phyloP scores from a whole-genome alignment of 2,888 invertebrate genomes.

The Athripsodes cinereus region DNA sequence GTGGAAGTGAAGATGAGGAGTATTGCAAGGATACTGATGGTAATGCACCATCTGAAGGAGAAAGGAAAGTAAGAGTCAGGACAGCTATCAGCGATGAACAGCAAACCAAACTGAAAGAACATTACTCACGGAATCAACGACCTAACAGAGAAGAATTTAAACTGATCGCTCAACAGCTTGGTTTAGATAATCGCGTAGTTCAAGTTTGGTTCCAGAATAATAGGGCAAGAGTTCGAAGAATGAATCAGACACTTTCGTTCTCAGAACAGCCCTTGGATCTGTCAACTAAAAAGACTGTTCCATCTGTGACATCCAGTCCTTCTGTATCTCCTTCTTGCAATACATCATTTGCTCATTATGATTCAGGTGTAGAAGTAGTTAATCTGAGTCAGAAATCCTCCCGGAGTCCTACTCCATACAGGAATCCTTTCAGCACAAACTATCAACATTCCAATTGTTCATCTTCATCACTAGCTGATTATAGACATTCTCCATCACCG shows the following conservation, averaged over 20 bases:
- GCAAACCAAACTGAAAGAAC: constrained; percentile 78
- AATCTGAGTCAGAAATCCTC: constrained; percentile 70
- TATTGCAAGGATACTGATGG: constrained; percentile 48
- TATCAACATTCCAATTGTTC: constrained; percentile 59
- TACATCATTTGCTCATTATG: constrained; percentile 56
- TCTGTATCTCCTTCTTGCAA: constrained; percentile 58
- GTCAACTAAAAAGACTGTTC: constrained; percentile 70
- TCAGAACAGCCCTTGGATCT: constrained; percentile 85
- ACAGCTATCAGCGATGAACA: constrained; percentile 95
- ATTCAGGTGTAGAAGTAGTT: constrained; percentile 65
- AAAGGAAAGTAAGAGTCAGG: constrained; percentile 82
- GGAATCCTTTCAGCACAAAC: constrained; percentile 42
- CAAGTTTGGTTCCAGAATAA: constrained; percentile 98
- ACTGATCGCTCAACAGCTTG: constrained; percentile 74
- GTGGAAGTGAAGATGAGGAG: constrained; percentile 60
- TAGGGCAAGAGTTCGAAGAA: constrained; percentile 77
- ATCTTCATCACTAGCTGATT: constrained; percentile 48
- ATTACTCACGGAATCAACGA: constrained; percentile 84
- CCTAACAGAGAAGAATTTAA: constrained; percentile 93
- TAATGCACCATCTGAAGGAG: constrained; percentile 54
- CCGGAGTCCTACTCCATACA: constrained; percentile 55
- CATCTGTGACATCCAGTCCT: constrained; percentile 53
- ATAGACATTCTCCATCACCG: constrained; percentile 48
- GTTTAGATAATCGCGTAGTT: constrained; percentile 72
- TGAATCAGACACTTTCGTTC: constrained; percentile 42